Evolutionary conservation across 2,888 invertebrate species (phyloP).

Genomic region (Volucella bombylans): DNA sequence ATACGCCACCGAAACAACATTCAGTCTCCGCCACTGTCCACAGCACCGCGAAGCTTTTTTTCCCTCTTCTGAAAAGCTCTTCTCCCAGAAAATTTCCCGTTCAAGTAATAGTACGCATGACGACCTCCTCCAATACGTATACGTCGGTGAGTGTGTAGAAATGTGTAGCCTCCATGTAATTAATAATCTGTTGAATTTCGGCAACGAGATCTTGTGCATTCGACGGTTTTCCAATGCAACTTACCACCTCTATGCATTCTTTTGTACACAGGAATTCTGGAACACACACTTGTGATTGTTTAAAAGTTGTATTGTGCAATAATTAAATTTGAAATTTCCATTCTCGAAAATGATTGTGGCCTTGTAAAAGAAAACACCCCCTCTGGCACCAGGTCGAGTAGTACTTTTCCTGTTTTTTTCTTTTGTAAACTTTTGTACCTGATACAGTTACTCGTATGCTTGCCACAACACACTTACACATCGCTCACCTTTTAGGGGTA

Average conservation of each 20-base stretch:
- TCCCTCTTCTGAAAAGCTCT: constrained; percentile 7
- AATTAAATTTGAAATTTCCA: not conserved
- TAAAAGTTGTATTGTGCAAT: not conserved
- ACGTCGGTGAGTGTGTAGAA: constrained; percentile 26
- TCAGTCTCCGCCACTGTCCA: constrained; percentile 31
- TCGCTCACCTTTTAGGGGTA: constrained; percentile 37
- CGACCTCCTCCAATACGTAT: constrained; percentile 40
- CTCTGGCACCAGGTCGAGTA: constrained; percentile 12
- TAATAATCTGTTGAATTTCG: constrained; percentile 71
- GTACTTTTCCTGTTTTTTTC: constrained; percentile 4
- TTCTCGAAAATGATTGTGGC: not conserved
- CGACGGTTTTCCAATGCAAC: constrained; percentile 13
- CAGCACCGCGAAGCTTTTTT: constrained; percentile 37
- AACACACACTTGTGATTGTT: not conserved
- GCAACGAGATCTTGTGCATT: constrained; percentile 44
- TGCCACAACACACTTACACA: constrained; percentile 20
- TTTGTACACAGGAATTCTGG: not conserved
- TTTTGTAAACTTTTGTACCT: not conserved
- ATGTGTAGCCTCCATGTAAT: constrained; percentile 45
- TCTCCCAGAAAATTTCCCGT: not conserved
- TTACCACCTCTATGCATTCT: not conserved
- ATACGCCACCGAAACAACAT: constrained; percentile 41
- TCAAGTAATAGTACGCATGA: constrained; percentile 45
- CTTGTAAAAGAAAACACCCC: constrained; percentile 19
- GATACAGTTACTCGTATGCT: constrained; percentile 14